phyloP scores from a whole-genome alignment of 2,888 invertebrate species.

The Melipona beecheii region DNA sequence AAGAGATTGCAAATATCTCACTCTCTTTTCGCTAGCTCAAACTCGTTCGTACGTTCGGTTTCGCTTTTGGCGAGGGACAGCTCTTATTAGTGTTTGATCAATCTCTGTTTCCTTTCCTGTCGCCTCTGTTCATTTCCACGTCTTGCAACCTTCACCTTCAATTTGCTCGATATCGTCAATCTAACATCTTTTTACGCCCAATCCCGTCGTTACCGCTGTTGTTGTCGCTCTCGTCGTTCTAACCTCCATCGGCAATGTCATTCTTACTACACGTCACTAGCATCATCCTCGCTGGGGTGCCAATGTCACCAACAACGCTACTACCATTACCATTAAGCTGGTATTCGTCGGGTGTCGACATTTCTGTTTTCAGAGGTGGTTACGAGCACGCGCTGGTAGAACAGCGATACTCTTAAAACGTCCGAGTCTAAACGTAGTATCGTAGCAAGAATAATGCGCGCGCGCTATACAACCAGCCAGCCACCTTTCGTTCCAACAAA shows the following conservation, averaged over 20 bases:
- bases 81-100: background rate
- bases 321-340: conserved; percentile 16
- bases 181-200: conserved; percentile 29
- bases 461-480: conserved; percentile 33
- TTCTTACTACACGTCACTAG: conserved; percentile 1
- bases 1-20: conserved; percentile 68
- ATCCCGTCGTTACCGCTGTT: conserved; percentile 14
- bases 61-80: background rate
- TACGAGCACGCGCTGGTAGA: conserved; percentile 53
- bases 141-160: conserved; percentile 32
- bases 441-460: conserved; percentile 81
- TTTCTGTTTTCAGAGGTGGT: conserved; percentile 42
- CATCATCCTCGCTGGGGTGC: conserved; percentile 3
- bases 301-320: conserved; percentile 7
- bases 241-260: conserved; percentile 1
- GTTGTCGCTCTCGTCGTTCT: conserved; percentile 18
- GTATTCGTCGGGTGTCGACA: conserved; percentile 25
- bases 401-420: conserved; percentile 71
- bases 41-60: conserved; percentile 10
- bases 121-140: conserved; percentile 21
- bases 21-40: conserved; percentile 6
- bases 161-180: conserved; percentile 19
- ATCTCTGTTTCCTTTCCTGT: background rate
- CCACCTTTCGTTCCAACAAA: conserved; percentile 44
- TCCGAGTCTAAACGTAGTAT: conserved; percentile 67